Conservation (phyloP, 2,888 invertebrate species). For the Rhagophthalmus giganteus region DNA sequence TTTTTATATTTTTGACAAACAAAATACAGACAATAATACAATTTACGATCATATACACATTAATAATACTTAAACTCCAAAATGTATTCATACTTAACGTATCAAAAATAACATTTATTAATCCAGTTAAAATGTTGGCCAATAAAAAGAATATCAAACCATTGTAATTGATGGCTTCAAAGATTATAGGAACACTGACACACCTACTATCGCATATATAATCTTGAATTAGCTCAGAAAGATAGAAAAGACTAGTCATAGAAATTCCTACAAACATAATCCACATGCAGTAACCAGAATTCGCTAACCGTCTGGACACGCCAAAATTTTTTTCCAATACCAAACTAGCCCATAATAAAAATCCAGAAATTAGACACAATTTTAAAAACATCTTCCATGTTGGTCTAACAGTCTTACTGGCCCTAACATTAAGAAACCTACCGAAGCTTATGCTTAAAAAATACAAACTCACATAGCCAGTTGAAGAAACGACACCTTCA, state of each 20-base stretch:
- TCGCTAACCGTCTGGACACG: slow-evolving; percentile 80
- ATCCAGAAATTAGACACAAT: slow-evolving; percentile 15
- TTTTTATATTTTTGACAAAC: slow-evolving; percentile 55
- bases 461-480: slow-evolving; percentile 85
- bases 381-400: slow-evolving; percentile 24
- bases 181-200: slow-evolving; percentile 60
- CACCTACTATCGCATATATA: slow-evolving; percentile 39
- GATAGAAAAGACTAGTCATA: slow-evolving; percentile 59
- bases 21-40: slow-evolving; percentile 52
- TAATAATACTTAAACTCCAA: slow-evolving; percentile 60
- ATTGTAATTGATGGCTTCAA: slow-evolving; percentile 77
- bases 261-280: slow-evolving; percentile 67
- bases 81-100: slow-evolving; percentile 60
- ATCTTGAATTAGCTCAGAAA: slow-evolving; percentile 58
- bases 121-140: slow-evolving; percentile 83
- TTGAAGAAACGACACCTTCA: slow-evolving; percentile 84
- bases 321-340: slow-evolving; percentile 59
- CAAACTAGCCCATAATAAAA: slow-evolving; percentile 57
- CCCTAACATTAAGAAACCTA: slow-evolving; percentile 56
- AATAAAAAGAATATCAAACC: slow-evolving; percentile 82
- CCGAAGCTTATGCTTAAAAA: slow-evolving; percentile 72
- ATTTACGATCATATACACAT: slow-evolving; percentile 62
- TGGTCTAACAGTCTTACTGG: slow-evolving; percentile 25
- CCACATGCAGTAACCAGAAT: slow-evolving; percentile 80
- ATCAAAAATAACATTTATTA: slow-evolving; percentile 71